phyloP scores from a whole-genome alignment of 2,888 invertebrate genomes.

The Epirrhoe tristata region DNA sequence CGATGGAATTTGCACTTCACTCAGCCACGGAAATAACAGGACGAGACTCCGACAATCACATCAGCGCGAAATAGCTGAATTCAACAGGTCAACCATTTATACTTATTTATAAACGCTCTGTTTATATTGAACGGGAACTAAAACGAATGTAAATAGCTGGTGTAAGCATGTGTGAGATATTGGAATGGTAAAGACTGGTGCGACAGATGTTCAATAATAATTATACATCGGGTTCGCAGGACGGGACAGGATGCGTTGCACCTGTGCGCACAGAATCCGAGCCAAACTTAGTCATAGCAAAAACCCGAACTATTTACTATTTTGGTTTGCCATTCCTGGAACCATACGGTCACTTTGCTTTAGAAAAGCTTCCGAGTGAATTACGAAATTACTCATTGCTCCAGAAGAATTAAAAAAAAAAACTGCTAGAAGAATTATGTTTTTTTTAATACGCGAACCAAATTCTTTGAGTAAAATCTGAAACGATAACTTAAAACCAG shows the following conservation, averaged over 20 bases:
- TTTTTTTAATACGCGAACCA: neutral
- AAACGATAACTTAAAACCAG: neutral
- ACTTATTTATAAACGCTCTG: conserved; percentile 22
- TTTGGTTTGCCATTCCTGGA: conserved; percentile 40
- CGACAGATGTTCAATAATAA: conserved; percentile 76
- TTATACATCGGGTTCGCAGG: conserved; percentile 62
- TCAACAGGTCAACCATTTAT: conserved; percentile 69
- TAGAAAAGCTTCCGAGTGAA: neutral
- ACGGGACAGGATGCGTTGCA: conserved; percentile 77
- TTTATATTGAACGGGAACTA: conserved; percentile 29
- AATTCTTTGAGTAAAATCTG: conserved; percentile 3
- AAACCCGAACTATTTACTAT: conserved; percentile 55
- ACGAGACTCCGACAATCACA: conserved; percentile 71
- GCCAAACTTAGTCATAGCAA: conserved; percentile 64
- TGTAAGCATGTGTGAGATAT: conserved; percentile 28
- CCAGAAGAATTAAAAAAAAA: neutral
- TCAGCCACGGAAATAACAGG: conserved; percentile 74
- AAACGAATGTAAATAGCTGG: conserved; percentile 32
- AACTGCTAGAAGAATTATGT: neutral
- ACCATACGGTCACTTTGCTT: conserved; percentile 7
- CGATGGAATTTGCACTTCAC: conserved; percentile 54
- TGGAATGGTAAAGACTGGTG: conserved; percentile 27
- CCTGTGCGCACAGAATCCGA: conserved; percentile 70
- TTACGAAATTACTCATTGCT: neutral
- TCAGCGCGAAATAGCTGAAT: conserved; percentile 75